Conservation (phyloP, 2,113 vertebrate species). For the Bubo scandiacus region DNA sequence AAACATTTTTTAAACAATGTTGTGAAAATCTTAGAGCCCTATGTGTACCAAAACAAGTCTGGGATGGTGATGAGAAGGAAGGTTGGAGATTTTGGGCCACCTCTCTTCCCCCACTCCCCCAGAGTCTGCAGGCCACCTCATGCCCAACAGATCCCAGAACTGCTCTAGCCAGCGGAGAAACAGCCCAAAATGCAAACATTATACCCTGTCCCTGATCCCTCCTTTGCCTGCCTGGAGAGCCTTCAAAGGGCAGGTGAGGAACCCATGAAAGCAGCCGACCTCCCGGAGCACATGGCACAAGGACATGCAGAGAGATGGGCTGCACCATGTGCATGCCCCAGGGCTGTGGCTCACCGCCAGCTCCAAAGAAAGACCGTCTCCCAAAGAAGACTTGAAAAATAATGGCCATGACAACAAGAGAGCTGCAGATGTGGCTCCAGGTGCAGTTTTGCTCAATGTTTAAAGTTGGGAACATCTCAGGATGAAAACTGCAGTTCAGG, state of each 20-base stretch:
- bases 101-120: background rate
- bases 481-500: background rate
- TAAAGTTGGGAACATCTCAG: background rate
- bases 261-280: background rate
- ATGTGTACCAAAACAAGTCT: background rate
- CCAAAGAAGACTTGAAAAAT: background rate
- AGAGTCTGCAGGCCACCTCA: background rate
- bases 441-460: background rate
- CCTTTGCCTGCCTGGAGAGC: background rate
- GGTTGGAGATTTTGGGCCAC: background rate
- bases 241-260: background rate
- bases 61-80: background rate
- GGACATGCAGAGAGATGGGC: background rate
- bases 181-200: background rate
- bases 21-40: background rate
- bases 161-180: background rate
- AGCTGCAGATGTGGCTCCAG: background rate
- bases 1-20: background rate
- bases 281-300: rapidly evolving
- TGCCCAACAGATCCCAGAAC: background rate
- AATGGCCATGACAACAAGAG: rapidly evolving
- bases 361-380: background rate
- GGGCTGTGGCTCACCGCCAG: background rate
- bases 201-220: background rate
- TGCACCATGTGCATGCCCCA: rapidly evolving